Base-by-base conservation (phyloP, 2,797 vertebrate species). In the Lacerta viridis region DNA sequence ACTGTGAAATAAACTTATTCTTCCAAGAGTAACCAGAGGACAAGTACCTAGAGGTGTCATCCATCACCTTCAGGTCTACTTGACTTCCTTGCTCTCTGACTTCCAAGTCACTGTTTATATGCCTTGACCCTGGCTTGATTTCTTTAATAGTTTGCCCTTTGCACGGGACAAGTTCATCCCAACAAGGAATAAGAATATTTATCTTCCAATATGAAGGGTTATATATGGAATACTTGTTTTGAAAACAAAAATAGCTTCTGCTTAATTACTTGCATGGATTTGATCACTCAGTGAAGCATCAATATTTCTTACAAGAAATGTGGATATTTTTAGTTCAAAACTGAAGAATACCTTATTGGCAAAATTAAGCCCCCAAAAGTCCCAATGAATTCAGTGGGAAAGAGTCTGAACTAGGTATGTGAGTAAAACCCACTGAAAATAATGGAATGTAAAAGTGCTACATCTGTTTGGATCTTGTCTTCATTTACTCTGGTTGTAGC, bases 41-140 rank as follows among this genome's bases (percentile, higher is more conserved):
- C 94, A 94, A 91, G 82, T 90, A 93, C 93, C 95, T 94, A 91
- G 85, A 81, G 92, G 89, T 94, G 93, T 93, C 93, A 94, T 91
- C 95, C 93, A 95, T 94, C 95, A 96, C 90, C 81, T 95, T 93
- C 95, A 95, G 87, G 94, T 95, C 94, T 90, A 90, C 94, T 76
- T 95, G 93, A 92, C 91, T 92, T 89, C 79, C 91, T 91, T 93
- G 80, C 69, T 94, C 86, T 90, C 86, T 95, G 68, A 85, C 85
- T 96, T 95, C 82, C 59, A 87, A 92, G 88, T 33, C 87, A 90
- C 84, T 86, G 10, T 86, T 89, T 93, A 69, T 87, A 91, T 93
- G 93, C 83, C 84, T 86, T 95, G 94, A 95, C 91, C 92, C 95
- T 94, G 90, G 89, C 75, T 93, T 36, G 78, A 68, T 87, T 74